phyloP scores from a whole-genome alignment of 2,113 vertebrate species.

The Phodopus roborovskii region DNA sequence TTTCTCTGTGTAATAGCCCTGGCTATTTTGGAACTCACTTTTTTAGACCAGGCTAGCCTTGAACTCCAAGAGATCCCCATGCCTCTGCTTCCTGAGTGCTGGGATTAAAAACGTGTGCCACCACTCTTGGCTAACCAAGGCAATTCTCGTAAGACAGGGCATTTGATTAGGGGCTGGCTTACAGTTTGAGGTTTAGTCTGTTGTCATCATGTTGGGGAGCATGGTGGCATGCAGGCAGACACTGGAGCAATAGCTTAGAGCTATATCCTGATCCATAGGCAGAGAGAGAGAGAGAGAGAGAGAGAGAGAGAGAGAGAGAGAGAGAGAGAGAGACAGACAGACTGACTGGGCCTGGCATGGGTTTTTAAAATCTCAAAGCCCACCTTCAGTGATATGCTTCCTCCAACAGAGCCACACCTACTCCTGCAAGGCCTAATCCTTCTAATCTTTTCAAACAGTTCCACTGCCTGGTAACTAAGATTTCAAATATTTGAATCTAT shows the following conservation, averaged over 20 bases:
- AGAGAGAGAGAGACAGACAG: too few species aligned
- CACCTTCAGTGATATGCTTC: neutral
- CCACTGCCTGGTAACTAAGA: neutral
- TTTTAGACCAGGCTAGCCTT: neutral
- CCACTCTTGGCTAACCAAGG: neutral
- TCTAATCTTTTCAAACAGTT: neutral
- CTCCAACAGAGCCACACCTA: neutral
- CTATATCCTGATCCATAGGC: neutral
- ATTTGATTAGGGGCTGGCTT: neutral
- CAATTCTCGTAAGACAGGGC: neutral
- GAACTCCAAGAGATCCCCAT: neutral
- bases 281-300: too few species aligned
- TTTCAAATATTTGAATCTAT: neutral
- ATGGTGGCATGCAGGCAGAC: neutral
- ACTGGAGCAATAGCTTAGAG: neutral
- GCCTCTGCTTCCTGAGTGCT: neutral
- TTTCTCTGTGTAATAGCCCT: neutral
- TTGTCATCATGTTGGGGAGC: neutral
- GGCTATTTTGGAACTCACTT: neutral
- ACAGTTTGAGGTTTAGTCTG: neutral
- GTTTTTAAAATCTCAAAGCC: neutral
- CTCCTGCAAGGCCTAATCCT: neutral
- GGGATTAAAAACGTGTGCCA: neutral
- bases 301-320: too few species aligned
- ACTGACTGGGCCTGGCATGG: too few species aligned